These are phyloP conservation scores for Anguilla marmorata DNA, from an alignment of 2,797 vertebrate genomes.

Conservation along the genomic window DNA sequence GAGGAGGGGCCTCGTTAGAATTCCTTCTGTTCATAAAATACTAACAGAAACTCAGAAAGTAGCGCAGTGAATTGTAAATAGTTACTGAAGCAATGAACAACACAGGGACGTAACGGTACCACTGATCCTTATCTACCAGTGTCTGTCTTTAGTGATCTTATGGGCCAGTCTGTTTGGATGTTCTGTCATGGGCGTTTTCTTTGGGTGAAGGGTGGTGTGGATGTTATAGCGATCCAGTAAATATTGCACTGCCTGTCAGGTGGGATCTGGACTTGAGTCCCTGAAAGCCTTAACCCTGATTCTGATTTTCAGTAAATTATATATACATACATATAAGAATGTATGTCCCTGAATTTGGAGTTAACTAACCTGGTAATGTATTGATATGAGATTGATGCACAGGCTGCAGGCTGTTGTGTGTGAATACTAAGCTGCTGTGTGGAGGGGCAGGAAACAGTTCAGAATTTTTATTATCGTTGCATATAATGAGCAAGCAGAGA, in stretches of 20 bases:
- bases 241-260: neutral
- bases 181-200: neutral
- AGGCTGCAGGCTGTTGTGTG: neutral
- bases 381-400: neutral
- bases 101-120: neutral
- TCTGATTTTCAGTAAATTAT: neutral
- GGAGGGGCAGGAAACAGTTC: neutral
- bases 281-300: neutral
- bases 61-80: neutral
- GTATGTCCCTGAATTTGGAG: neutral
- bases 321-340: neutral
- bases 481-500: neutral
- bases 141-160: neutral
- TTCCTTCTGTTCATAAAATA: neutral
- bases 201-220: neutral
- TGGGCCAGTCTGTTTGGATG: neutral
- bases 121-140: neutral
- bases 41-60: neutral
- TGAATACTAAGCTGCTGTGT: slow-evolving; percentile 22
- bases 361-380: neutral
- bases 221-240: neutral
- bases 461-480: neutral
- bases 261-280: neutral
- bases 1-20: neutral
- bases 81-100: slow-evolving; percentile 8